Percentiles rank a stretch among this genome's conserved stretches.
Evolutionary conservation across 2,888 invertebrate species (phyloP).

Genomic region (Dimorphilus gyrociliatus): DNA sequence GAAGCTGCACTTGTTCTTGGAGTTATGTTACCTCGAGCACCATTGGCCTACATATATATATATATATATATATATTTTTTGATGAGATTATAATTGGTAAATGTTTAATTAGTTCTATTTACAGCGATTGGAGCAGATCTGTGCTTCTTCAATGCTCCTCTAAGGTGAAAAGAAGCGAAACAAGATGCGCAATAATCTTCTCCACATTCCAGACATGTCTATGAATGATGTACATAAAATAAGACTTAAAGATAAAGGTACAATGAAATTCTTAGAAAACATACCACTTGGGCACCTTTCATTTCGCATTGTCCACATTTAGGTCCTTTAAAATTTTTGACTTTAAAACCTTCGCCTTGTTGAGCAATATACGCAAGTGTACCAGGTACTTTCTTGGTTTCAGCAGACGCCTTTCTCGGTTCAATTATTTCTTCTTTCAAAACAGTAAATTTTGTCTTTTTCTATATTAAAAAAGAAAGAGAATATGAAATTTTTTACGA

Average conservation of each 20-base stretch:
- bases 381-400: conserved; percentile 17
- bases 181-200: conserved; percentile 36
- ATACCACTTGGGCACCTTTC: conserved; percentile 28
- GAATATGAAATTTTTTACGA: too few species aligned
- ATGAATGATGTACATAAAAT: conserved; percentile 4
- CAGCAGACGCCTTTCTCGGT: too few species aligned
- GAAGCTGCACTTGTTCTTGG: too few species aligned
- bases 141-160: conserved; percentile 36
- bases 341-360: conserved; percentile 8
- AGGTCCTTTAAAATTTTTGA: conserved; percentile 16
- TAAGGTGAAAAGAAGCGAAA: conserved; percentile 35
- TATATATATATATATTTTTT: too few species aligned
- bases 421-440: too few species aligned
- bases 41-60: too few species aligned
- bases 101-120: conserved; percentile 8
- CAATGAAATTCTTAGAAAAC: conserved; percentile 6
- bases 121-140: conserved; percentile 31
- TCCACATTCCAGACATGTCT: conserved; percentile 35
- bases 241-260: background rate
- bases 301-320: conserved; percentile 38
- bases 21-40: too few species aligned
- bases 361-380: conserved; percentile 27
- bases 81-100: background rate
- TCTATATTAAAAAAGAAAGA: too few species aligned
- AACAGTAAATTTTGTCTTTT: too few species aligned